Percentiles rank a stretch among this genome's conserved stretches.
phyloP scores from a whole-genome alignment of 2,113 vertebrate genomes.

The Gyps fulvus region DNA sequence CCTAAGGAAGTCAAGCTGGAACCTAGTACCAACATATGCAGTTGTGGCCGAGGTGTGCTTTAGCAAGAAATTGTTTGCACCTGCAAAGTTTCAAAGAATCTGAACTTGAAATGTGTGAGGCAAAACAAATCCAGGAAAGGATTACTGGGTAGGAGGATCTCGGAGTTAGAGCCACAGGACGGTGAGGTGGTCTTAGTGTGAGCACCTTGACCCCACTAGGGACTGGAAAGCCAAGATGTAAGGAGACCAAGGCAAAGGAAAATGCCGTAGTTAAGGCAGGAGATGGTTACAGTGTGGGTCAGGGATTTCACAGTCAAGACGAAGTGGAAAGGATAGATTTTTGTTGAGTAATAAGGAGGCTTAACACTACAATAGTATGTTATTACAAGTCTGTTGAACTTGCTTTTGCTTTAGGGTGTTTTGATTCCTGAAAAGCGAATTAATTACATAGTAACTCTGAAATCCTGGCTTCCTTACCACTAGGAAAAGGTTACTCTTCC shows the following conservation, averaged over 20 bases:
- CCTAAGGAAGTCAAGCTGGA: background rate
- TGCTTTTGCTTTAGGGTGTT: constrained; percentile 67
- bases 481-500: constrained; percentile 57
- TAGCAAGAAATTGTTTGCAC: background rate
- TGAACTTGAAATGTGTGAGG: background rate
- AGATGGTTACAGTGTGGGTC: background rate
- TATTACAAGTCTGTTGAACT: constrained; percentile 65
- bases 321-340: background rate
- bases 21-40: background rate
- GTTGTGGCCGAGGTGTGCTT: background rate
- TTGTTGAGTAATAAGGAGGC: background rate
- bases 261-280: background rate
- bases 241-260: background rate
- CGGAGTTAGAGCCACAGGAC: background rate
- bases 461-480: constrained; percentile 41
- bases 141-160: background rate
- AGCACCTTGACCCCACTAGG: background rate
- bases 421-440: constrained; percentile 56
- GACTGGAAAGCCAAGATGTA: background rate
- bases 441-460: constrained; percentile 60
- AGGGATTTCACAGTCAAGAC: background rate
- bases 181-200: background rate
- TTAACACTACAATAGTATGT: constrained; percentile 30
- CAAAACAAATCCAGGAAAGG: background rate
- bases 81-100: background rate